Base-by-base conservation (phyloP, 23 tunicate genomes). In the Clavelina lepadiformis region DNA sequence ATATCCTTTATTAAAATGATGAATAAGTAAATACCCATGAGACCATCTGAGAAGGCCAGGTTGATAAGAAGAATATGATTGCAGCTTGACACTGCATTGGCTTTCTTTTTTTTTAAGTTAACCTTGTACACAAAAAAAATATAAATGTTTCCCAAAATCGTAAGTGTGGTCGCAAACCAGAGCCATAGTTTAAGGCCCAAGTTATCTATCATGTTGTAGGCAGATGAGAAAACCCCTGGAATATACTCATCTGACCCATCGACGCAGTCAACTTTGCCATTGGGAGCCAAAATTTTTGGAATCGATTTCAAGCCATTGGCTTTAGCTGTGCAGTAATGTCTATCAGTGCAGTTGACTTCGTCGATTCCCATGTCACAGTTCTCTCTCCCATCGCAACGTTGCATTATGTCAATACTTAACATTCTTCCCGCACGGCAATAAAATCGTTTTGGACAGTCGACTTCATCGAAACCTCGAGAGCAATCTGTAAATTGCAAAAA, bases 1-100 rank as follows among this genome's bases (percentile, higher is more conserved):
- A 33, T 35, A 33, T 4, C 67, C 34, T 33, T 28, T 1, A 33
- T 27, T 18, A 35, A 3, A 33, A 61, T 30, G n/a, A 25, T 46
- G 3, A 61, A 27, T 46, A 61, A 46, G 23, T 61, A 61, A 61
- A 61, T 61, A 3, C 67, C 67, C 67, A 61, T 61, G 45, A 61
- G 67, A 5, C 24, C 34, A 61, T 61, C 67, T 33, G 67, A 31
- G 44, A 3, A 1, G 19, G 36, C 34, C 7, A 61, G 47, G 46
- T 61, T 61, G 2, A 61, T 31, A 33, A 61, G 4, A 13, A 61
- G 35, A n/a, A 35, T 33, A 33, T 3, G 28, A 2, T 28, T 33
- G 3, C 18, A 23, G 2, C 24, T 18, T 22, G 23, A 33, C 5
- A 61, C 67, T 28, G 28, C 24, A 18, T 61, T 2, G 3, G 28